A percentile compares a stretch with the other conserved stretches of the same genome.
Conservation (phyloP, 2,797 vertebrate genomes). For the Pangasius sanitwongsei region DNA sequence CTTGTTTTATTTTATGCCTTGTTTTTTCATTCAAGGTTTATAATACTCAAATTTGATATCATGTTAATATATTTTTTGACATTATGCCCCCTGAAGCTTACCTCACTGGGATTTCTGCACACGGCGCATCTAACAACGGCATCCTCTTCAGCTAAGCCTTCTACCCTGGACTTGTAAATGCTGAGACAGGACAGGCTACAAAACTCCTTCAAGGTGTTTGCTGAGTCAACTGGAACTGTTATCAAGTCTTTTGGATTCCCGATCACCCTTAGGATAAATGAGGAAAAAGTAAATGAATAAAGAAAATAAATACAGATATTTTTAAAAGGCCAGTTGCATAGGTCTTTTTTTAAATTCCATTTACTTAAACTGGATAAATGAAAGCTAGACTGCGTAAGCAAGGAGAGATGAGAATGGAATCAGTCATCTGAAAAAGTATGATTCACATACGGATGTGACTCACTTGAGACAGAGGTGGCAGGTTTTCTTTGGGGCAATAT, state of each 20-base stretch:
- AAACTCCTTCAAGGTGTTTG: conserved; percentile 85
- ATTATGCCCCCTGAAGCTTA: conserved; percentile 62
- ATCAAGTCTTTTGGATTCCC: conserved; percentile 93
- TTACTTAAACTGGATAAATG: background rate
- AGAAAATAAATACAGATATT: background rate
- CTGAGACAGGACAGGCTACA: conserved; percentile 93
- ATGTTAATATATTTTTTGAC: background rate
- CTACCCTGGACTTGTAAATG: conserved; percentile 85
- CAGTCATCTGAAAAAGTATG: background rate
- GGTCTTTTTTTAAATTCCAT: background rate
- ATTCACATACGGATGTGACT: background rate
- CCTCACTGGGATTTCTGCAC: conserved; percentile 88
- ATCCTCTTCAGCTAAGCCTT: conserved; percentile 69
- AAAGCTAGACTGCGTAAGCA: background rate
- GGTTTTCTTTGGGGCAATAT: conserved; percentile 79
- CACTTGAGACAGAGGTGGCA: conserved; percentile 95
- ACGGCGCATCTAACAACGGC: conserved; percentile 84
- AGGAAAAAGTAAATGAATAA: background rate
- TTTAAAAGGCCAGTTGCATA: background rate
- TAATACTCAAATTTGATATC: background rate
- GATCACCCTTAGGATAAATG: conserved; percentile 81
- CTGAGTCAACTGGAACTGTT: conserved; percentile 86
- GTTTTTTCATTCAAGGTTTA: background rate
- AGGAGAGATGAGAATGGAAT: background rate
- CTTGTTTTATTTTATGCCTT: background rate